Percentiles rank a stretch among this genome's conserved stretches.
phyloP scores from a whole-genome alignment of 2,113 vertebrate genomes.

The Brevimyrus niger region DNA sequence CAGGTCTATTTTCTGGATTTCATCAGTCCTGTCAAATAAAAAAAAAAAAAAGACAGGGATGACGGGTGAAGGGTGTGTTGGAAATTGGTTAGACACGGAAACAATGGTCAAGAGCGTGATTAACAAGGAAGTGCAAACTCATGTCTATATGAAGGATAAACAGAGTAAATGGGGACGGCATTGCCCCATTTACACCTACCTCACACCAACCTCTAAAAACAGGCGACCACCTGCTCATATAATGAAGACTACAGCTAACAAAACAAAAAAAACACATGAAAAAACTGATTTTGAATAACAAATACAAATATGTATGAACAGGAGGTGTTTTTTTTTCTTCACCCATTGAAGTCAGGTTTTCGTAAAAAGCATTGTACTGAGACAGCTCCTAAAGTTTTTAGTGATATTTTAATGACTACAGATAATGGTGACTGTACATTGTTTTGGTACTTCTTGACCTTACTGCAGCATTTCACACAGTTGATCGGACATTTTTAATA shows the following conservation, averaged over 20 bases:
- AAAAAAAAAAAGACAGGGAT: background rate
- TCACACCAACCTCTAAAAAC: background rate
- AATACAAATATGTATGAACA: background rate
- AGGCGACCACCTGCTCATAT: background rate
- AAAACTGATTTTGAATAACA: background rate
- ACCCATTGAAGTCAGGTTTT: too few relatives aligned
- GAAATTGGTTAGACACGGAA: background rate
- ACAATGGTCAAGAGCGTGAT: background rate
- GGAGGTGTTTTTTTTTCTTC: too few relatives aligned
- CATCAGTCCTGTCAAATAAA: background rate
- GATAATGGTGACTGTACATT: too few relatives aligned
- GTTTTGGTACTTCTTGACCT: too few relatives aligned
- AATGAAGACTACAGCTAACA: constrained; percentile 3
- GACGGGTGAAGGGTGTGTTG: background rate
- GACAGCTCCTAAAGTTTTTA: too few relatives aligned
- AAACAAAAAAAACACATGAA: background rate
- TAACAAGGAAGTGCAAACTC: background rate
- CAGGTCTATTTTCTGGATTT: background rate
- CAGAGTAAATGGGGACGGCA: background rate
- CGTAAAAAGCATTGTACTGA: too few relatives aligned
- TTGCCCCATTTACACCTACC: background rate
- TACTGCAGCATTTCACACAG: too few relatives aligned
- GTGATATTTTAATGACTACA: too few relatives aligned
- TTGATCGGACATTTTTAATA: too few relatives aligned
- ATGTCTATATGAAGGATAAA: background rate